Percentiles rank a stretch among this genome's conserved stretches.
Evolutionary conservation across 1,140 invertebrate genomes (phyloP).

Genomic region (Calephelis virginiensis): DNA sequence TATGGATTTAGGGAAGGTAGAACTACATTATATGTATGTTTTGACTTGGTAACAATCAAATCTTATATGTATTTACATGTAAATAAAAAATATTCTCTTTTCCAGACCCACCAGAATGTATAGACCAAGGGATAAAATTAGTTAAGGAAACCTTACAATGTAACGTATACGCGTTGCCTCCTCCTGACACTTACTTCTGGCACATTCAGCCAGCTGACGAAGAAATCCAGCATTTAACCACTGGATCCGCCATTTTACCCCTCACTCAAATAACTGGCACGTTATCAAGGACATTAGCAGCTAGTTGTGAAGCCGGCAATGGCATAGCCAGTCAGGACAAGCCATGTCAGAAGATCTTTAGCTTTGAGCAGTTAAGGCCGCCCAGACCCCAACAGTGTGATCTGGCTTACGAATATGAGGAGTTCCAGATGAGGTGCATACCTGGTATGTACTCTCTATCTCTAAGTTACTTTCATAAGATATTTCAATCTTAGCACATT

Average conservation of each 20-base stretch:
- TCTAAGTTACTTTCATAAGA: too few relatives aligned
- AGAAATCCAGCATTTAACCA: slow-evolving; percentile 63
- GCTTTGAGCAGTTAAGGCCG: slow-evolving; percentile 54
- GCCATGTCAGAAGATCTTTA: slow-evolving; percentile 52
- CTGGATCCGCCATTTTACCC: slow-evolving; percentile 54
- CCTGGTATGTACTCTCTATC: slow-evolving; percentile 43
- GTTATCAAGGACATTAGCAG: slow-evolving; percentile 45
- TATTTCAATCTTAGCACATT: too few relatives aligned
- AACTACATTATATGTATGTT: too few relatives aligned
- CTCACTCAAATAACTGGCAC: slow-evolving; percentile 57
- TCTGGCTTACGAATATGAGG: slow-evolving; percentile 58
- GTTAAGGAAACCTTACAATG: slow-evolving; percentile 60
- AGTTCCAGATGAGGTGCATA: slow-evolving; percentile 66
- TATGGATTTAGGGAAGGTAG: too few relatives aligned
- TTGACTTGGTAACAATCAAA: too few relatives aligned
- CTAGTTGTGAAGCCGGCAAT: slow-evolving; percentile 61
- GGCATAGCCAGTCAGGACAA: slow-evolving; percentile 59
- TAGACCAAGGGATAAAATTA: slow-evolving; percentile 46
- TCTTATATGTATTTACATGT: neutral
- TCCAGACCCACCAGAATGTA: slow-evolving; percentile 65
- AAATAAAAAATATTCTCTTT: slow-evolving; percentile 25
- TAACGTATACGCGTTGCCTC: slow-evolving; percentile 50
- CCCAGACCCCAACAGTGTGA: slow-evolving; percentile 63
- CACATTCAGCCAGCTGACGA: slow-evolving; percentile 55
- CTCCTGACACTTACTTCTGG: slow-evolving; percentile 67